Evolutionary conservation across 92 coral and sea anemone genomes (phyloP).

Genomic region (Virgularia gustaviana): DNA sequence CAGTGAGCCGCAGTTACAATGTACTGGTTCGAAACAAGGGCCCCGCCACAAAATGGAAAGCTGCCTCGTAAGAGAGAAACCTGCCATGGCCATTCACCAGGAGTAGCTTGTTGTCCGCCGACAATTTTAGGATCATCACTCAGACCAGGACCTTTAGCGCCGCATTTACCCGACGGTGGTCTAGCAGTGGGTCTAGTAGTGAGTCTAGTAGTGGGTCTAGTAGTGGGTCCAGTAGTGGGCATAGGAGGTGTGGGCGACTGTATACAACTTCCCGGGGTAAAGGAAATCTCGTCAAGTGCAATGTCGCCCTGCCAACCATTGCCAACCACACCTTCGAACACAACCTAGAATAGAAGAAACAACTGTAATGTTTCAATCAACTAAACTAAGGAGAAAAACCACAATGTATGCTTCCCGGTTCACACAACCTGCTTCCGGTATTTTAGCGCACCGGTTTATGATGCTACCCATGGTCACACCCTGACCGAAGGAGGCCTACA

Average conservation of each 20-base stretch:
- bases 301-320: not conserved
- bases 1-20: conserved; percentile 82
- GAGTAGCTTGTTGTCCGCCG: conserved; percentile 64
- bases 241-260: not conserved
- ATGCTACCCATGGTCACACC: no score
- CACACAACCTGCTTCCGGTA: no score
- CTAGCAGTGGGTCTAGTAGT: no score
- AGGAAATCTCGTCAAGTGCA: conserved; percentile 16
- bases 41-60: conserved; percentile 86
- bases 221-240: no score
- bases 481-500: no score
- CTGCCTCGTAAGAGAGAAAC: conserved; percentile 64
- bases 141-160: conserved; percentile 22
- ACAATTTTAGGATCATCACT: conserved; percentile 25
- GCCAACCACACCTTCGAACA: conserved; percentile 15
- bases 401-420: no score
- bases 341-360: no score
- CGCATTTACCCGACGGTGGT: conserved; percentile 24
- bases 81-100: conserved; percentile 98
- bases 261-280: conserved; percentile 21
- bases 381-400: no score
- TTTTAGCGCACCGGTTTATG: no score
- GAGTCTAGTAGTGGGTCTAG: no score
- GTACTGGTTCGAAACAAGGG: conserved; percentile 67
- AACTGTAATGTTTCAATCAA: no score